Conservation (phyloP, 2,888 invertebrate species). For the Tenthredo amoena region DNA sequence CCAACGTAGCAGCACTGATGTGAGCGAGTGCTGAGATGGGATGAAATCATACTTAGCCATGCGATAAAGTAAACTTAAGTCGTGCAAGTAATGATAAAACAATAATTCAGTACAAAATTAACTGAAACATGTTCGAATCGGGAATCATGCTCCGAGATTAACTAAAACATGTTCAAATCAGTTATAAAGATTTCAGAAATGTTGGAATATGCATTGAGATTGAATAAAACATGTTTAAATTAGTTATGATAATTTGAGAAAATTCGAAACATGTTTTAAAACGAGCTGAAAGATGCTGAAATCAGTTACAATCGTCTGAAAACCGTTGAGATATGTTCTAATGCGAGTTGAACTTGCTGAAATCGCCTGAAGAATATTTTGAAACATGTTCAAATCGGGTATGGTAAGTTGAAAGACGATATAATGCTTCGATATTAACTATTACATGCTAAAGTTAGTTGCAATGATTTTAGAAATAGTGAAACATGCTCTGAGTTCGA, state of each 20-base stretch:
- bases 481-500: not conserved
- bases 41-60: not conserved
- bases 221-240: not conserved
- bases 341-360: too few relatives aligned
- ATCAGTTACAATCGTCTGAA: not conserved
- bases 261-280: not conserved
- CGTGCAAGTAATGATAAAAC: not conserved
- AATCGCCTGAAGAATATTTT: not conserved
- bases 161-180: not conserved
- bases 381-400: not conserved
- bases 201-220: not conserved
- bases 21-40: not conserved
- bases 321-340: not conserved
- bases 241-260: not conserved
- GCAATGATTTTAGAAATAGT: not conserved
- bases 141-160: not conserved
- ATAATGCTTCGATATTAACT: too few relatives aligned
- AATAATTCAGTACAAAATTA: not conserved
- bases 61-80: too few relatives aligned
- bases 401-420: not conserved
- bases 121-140: not conserved
- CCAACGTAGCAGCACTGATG: not conserved
- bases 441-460: not conserved
- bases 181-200: not conserved
- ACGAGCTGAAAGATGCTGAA: not conserved